Evolutionary conservation across 2,888 invertebrate genomes (phyloP).

Genomic region (Drosophila paranaensis): DNA sequence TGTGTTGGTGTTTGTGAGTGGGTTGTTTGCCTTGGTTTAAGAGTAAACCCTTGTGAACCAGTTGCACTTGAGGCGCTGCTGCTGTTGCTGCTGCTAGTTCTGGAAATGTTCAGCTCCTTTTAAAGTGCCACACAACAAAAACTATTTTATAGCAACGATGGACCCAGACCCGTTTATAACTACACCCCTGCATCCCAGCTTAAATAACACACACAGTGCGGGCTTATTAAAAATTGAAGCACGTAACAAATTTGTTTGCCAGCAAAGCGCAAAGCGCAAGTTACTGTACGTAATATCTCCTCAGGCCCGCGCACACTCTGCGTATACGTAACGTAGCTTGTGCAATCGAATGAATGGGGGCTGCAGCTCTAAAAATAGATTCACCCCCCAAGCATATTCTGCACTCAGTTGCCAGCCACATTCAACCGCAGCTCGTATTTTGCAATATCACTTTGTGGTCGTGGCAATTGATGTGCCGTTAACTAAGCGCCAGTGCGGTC

Average conservation of each 20-base stretch:
- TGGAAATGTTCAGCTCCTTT: constrained; percentile 44
- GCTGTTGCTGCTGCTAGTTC: constrained; percentile 37
- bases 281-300: constrained; percentile 11
- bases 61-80: constrained; percentile 73
- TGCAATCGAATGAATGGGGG: constrained; percentile 51
- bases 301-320: constrained; percentile 22
- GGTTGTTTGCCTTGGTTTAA: constrained; percentile 39
- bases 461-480: constrained; percentile 26
- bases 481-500: constrained; percentile 26
- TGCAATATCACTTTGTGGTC: constrained; percentile 41
- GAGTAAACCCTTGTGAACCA: constrained; percentile 70
- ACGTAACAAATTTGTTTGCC: constrained; percentile 54
- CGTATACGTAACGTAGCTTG: constrained; percentile 52
- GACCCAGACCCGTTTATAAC: background rate
- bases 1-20: constrained; percentile 21
- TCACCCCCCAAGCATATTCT: constrained; percentile 7
- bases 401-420: constrained; percentile 22
- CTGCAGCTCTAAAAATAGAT: constrained; percentile 54
- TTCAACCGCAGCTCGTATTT: constrained; percentile 30
- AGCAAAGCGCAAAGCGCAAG: constrained; percentile 7
- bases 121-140: constrained; percentile 63
- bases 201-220: constrained; percentile 21
- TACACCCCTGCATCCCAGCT: background rate
- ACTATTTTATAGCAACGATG: constrained; percentile 55
- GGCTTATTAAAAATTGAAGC: constrained; percentile 58